Evolutionary conservation across 2,113 vertebrate genomes (phyloP), one percentile per base, ranked within the genome.

Genomic region (Chaetodon trifascialis): DNA sequence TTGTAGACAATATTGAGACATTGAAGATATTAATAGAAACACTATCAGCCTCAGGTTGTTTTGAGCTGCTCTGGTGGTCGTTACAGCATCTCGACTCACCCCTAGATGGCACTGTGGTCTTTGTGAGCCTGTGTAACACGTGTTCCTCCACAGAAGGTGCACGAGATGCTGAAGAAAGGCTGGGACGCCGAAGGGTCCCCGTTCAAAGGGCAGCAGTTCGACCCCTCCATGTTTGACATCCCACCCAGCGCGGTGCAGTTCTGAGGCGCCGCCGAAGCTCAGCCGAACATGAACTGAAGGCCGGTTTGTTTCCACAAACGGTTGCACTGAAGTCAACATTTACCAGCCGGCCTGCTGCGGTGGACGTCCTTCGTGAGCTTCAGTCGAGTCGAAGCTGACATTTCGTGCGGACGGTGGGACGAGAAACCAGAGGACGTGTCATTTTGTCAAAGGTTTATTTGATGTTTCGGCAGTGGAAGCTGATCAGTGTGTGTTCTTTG

Each of bases 101-200:
- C 0, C 73, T 65, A 74, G 88, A 11, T 77, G 82, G 82, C 73
- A 21, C 73, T 81, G 69, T 79, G 17, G 44, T 55, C 34, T 17
- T 3, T 11, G 10, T 51, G 0, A 16, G 16, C 0, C 0, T 2
- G 0, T 76, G 40, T 5, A 69, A 34, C 46, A 38, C 8, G 0
- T 11, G 4, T 5, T 8, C 7, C 23, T 67, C 71, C 38, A 19
- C 91, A 99, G 98, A 99, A 98, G 92, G 98, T 99, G 75, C 98
- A 99, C 0, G 97, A 99, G 47, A 99, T 99, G 98, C 95, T 99
- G 94, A 98, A 98, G 96, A 99, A 98, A 87, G 98, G 98, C 89
- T 99, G 98, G 98, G 97, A 99, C 56, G 97, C 97, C 0, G 98
- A 99, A 71, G 98, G 98, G 9, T 99, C 98, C 0, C 98, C 98